These are phyloP conservation scores for Pomatostomus ruficeps DNA, from an alignment of 2,113 vertebrate species.

Conservation along the genomic window DNA sequence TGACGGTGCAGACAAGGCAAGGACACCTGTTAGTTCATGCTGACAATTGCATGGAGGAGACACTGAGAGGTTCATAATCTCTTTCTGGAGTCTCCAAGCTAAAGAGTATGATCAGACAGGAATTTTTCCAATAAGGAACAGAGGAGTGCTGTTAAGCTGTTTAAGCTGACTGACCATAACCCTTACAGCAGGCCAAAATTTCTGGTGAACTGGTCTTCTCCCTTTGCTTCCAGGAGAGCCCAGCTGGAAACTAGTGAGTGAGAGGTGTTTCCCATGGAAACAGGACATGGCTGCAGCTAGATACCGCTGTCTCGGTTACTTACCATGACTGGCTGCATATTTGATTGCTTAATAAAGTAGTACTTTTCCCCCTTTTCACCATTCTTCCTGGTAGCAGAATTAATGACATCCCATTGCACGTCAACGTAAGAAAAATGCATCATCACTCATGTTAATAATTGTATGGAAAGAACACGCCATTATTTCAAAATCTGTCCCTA, in stretches of 20 bases:
- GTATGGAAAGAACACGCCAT: not conserved
- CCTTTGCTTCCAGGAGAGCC: not conserved
- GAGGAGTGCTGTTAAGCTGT: not conserved
- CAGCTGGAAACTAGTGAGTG: not conserved
- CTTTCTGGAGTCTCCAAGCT: not conserved
- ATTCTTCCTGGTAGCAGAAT: not conserved
- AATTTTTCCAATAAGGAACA: not conserved
- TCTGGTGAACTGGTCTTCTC: not conserved
- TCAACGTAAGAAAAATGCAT: not conserved
- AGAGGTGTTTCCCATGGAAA: not conserved
- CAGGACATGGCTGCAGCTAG: not conserved
- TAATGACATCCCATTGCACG: not conserved
- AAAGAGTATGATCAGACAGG: not conserved
- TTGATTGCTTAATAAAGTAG: not conserved
- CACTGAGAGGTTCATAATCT: accelerated
- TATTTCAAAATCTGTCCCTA: not conserved
- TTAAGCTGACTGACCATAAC: not conserved
- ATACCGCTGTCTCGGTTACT: not conserved
- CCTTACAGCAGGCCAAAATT: not conserved
- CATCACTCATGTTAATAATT: not conserved
- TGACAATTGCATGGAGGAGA: not conserved
- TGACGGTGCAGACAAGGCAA: not conserved
- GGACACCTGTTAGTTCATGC: not conserved
- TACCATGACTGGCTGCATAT: not conserved
- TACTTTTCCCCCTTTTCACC: not conserved